These are phyloP conservation scores for Fissipunctia ypsillon DNA, from an alignment of 2,888 invertebrate species.

Conservation along the genomic window DNA sequence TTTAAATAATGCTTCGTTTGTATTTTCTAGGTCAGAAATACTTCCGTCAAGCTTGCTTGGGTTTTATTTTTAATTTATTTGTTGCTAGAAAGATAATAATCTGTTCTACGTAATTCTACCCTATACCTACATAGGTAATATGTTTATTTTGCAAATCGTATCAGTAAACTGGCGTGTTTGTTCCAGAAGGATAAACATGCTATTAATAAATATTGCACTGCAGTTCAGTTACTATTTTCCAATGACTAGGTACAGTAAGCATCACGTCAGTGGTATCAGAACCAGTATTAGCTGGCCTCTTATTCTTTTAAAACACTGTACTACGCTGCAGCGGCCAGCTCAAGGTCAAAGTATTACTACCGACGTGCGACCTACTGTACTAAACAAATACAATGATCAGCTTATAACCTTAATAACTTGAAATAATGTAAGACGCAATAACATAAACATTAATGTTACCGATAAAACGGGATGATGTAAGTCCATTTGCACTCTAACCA, in stretches of 20 bases:
- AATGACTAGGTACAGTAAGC: not conserved
- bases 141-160: not conserved
- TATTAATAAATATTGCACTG: constrained; percentile 15
- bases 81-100: too few relatives aligned
- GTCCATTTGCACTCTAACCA: not conserved
- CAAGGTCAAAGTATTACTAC: not conserved
- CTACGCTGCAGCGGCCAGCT: not conserved
- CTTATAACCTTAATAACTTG: constrained; percentile 5
- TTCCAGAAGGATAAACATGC: not conserved
- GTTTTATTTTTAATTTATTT: not conserved
- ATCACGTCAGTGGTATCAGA: not conserved
- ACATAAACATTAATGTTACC: constrained; percentile 8
- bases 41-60: not conserved
- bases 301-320: not conserved
- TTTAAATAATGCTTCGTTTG: constrained; percentile 17
- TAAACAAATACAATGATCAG: constrained; percentile 13
- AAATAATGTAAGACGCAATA: constrained; percentile 7
- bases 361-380: not conserved
- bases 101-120: not conserved
- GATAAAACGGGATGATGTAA: constrained; percentile 5
- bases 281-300: too few relatives aligned
- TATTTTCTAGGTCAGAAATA: not conserved
- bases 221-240: not conserved
- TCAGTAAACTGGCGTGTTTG: not conserved
- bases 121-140: not conserved